Percentiles rank a stretch among this genome's conserved stretches.
Evolutionary conservation across 2,888 invertebrate species (phyloP).

Genomic region (Eupithecia tripunctaria): DNA sequence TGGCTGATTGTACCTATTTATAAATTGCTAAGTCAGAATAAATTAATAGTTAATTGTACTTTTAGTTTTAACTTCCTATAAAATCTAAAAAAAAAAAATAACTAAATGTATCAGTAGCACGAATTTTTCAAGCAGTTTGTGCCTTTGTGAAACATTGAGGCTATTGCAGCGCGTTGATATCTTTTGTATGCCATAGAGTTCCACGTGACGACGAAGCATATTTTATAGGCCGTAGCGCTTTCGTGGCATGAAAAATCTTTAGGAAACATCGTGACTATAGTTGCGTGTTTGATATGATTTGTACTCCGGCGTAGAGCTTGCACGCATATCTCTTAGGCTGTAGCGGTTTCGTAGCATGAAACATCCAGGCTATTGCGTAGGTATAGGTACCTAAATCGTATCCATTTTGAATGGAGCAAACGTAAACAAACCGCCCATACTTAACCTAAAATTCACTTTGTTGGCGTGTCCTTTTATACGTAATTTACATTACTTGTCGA

Average conservation of each 20-base stretch:
- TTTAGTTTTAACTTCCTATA: slow-evolving; percentile 6
- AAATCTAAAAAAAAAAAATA: not conserved
- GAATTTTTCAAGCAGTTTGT: not conserved
- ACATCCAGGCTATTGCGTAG: too few relatives aligned
- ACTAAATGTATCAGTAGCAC: not conserved
- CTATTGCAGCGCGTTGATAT: slow-evolving; percentile 22
- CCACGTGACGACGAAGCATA: not conserved
- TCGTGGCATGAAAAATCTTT: too few relatives aligned
- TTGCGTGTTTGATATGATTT: too few relatives aligned
- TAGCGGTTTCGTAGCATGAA: not conserved
- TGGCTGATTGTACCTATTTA: slow-evolving; percentile 42
- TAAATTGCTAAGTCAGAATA: slow-evolving; percentile 69
- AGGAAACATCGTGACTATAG: too few relatives aligned
- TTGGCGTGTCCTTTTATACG: too few relatives aligned
- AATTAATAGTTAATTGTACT: slow-evolving; percentile 40
- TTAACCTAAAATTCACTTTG: too few relatives aligned
- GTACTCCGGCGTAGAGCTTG: too few relatives aligned
- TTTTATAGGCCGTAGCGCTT: not conserved
- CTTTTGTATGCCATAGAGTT: slow-evolving; percentile 13
- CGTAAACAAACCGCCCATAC: too few relatives aligned
- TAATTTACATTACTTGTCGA: too few relatives aligned
- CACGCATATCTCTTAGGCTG: too few relatives aligned
- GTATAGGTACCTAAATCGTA: too few relatives aligned
- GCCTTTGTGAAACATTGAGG: not conserved
- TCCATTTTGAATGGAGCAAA: too few relatives aligned